These are phyloP conservation scores for Sipunculus nudus DNA, from an alignment of 2,888 invertebrate species.

Conservation along the genomic window DNA sequence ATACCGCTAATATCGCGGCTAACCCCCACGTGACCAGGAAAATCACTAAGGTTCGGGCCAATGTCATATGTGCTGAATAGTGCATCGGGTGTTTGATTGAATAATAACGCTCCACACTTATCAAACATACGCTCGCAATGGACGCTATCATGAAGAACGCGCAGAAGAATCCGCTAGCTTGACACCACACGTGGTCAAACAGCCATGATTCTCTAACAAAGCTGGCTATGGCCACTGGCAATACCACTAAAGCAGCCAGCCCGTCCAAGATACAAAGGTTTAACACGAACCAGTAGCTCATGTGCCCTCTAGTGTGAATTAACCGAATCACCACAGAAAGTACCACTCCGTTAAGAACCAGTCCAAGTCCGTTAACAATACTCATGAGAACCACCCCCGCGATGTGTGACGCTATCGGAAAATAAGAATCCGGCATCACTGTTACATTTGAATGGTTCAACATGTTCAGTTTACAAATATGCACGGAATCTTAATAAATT, in stretches of 20 bases:
- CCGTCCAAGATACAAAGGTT: conserved; percentile 38
- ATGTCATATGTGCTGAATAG: conserved; percentile 39
- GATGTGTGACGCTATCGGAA: too few species aligned
- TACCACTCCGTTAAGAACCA: too few species aligned
- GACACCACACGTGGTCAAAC: conserved; percentile 20
- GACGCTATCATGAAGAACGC: conserved; percentile 34
- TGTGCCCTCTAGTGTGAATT: background rate
- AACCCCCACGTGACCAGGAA: conserved; percentile 25
- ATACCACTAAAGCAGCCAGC: conserved; percentile 21
- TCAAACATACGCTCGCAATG: conserved; percentile 33
- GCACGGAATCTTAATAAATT: too few species aligned
- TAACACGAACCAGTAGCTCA: conserved; percentile 32
- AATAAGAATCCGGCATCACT: too few species aligned
- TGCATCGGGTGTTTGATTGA: conserved; percentile 41
- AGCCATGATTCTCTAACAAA: conserved; percentile 27
- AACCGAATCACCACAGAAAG: too few species aligned
- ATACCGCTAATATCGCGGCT: conserved; percentile 16
- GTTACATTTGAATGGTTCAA: too few species aligned
- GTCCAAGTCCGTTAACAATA: too few species aligned
- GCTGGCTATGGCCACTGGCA: conserved; percentile 29
- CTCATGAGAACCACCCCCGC: too few species aligned
- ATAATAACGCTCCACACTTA: conserved; percentile 41
- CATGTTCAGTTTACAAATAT: too few species aligned
- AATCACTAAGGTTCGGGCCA: conserved; percentile 19
- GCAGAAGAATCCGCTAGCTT: conserved; percentile 27